Evolutionary conservation across 1,140 invertebrate species (phyloP).

Genomic region (Melanaphis sacchari): DNA sequence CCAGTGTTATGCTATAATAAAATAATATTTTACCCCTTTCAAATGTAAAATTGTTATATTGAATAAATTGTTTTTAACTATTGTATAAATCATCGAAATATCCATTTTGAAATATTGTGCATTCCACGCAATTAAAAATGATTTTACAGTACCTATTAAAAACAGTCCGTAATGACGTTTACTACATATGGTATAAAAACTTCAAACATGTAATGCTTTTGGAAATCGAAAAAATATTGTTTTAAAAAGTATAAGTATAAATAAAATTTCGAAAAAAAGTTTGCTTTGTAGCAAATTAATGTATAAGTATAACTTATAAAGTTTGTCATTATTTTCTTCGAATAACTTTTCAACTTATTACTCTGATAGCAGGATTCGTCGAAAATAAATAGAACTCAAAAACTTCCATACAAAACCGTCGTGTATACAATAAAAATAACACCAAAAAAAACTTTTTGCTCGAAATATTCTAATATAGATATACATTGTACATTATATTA

Average conservation of each 20-base stretch:
- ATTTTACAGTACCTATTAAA: not conserved
- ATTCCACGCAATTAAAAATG: not conserved
- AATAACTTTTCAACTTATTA: not conserved
- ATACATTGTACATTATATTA: not conserved
- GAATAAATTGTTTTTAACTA: not conserved
- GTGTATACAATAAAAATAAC: not conserved
- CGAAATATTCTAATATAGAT: not conserved
- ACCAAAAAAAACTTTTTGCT: not conserved
- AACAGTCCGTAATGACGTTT: not conserved
- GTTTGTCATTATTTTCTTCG: not conserved
- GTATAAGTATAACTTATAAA: not conserved
- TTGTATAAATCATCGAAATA: not conserved
- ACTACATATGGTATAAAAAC: not conserved
- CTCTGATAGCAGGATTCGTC: not conserved
- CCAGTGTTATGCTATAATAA: not conserved
- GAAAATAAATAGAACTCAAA: not conserved
- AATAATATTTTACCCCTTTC: not conserved
- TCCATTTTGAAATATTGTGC: not conserved
- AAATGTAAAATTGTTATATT: not conserved
- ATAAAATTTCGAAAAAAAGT: not conserved
- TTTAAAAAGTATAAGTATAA: not conserved
- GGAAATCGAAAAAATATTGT: not conserved
- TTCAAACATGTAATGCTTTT: not conserved
- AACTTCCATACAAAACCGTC: not conserved
- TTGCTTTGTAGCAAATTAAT: not conserved